phyloP scores from a whole-genome alignment of 1,140 invertebrate genomes.

The Neodiprion fabricii region DNA sequence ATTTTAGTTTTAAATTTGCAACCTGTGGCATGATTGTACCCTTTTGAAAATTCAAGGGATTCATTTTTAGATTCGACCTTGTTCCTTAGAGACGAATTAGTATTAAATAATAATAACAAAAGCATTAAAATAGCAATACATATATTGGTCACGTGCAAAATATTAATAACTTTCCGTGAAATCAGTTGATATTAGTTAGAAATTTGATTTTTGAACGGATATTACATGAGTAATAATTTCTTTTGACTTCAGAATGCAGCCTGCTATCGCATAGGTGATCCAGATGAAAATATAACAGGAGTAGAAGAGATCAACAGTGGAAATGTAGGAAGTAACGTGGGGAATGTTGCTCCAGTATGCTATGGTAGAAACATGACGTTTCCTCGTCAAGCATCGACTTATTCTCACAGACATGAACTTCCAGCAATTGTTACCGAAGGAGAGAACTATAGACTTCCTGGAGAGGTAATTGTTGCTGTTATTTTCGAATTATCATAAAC shows the following conservation, averaged over 20 bases:
- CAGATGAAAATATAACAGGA: slow-evolving; percentile 53
- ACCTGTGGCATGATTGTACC: slow-evolving; percentile 38
- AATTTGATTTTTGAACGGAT: too few species aligned
- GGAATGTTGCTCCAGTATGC: slow-evolving; percentile 50
- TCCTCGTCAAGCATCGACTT: slow-evolving; percentile 62
- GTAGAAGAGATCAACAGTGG: slow-evolving; percentile 48
- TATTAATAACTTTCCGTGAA: too few species aligned
- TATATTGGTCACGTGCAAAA: background rate
- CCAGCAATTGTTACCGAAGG: slow-evolving; percentile 70
- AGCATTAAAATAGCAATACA: background rate
- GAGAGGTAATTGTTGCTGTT: slow-evolving; percentile 46
- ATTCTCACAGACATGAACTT: slow-evolving; percentile 61
- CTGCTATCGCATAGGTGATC: slow-evolving; percentile 58
- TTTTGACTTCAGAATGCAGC: slow-evolving; percentile 57
- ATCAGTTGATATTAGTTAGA: too few species aligned
- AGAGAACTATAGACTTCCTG: slow-evolving; percentile 61
- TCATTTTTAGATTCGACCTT: background rate
- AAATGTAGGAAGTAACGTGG: slow-evolving; percentile 30
- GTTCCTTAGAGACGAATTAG: background rate
- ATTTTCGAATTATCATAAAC: slow-evolving; percentile 11
- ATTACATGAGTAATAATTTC: background rate
- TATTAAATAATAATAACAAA: background rate
- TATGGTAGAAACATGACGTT: slow-evolving; percentile 68
- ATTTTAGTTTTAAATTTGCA: background rate
- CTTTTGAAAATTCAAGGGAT: slow-evolving; percentile 33